Base-by-base conservation (phyloP, 2,888 invertebrate genomes). In the Agrochola lota region DNA sequence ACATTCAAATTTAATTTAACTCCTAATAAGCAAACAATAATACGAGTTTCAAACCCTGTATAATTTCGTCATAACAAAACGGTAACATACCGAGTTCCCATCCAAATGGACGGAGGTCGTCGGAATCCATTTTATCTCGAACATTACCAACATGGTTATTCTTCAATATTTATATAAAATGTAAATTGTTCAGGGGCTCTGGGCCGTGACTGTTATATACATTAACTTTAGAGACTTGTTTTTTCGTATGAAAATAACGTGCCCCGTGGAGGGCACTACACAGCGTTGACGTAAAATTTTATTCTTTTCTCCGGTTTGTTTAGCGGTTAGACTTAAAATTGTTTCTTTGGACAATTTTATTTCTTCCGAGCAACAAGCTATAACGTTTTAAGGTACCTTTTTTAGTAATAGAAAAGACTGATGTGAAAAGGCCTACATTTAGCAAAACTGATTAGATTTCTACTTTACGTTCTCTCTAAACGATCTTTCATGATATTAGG, bases 141-240 rank as follows among this genome's bases (percentile, higher is more conserved):
- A 87, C 87, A 88, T 90, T 87, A 89, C 88, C 73, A 87, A 85
- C 88, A 86, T 90, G 85, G 88, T 89, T 90, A 90, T 91, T 91
- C 88, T 92, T 91, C 88, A 94, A 92, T 93, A 94, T 94, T 94
- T 92, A 94, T 93, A 92, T 89, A 91, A 93, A 92, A 93, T 94
- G 92, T 91, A 94, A 94, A 94, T 94, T 94, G 94, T 92, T 88
- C 90, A 84, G 94, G 94, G 94, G 86, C 92, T 90, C 80, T 88
- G 94, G 90, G 93, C 85, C 90, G 87, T 86, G 86, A 82, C 85
- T 86, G 81, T 85, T 85, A 81, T 86, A 78, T 85, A 80, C 83
- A 87, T 85, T 88, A 87, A 88, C 80, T 78, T 88, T 90, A 79
- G 84, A 86, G 82, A 80, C 89, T 91, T 75, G 79, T 84, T 91